A percentile compares a stretch with the other conserved stretches of the same genome.
phyloP scores from a whole-genome alignment of 23 tunicate genomes.

The Aplidium turbinatum region DNA sequence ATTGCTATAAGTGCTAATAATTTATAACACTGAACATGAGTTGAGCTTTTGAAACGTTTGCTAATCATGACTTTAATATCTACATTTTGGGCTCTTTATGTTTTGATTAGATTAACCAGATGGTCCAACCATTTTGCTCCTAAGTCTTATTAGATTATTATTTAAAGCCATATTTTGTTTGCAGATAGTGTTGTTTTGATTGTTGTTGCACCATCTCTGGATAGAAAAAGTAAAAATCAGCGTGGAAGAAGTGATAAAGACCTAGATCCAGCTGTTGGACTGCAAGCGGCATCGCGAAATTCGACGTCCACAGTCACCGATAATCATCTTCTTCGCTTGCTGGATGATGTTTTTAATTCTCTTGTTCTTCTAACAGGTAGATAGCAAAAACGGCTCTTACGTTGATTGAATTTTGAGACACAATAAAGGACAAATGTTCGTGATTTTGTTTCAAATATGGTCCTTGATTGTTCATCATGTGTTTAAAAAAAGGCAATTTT shows the following conservation, averaged over 20 bases:
- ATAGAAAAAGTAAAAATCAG: not conserved
- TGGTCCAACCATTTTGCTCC: too few species aligned
- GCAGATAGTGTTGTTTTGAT: constrained; percentile 82
- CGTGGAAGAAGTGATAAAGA: not conserved
- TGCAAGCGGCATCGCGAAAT: constrained; percentile 22
- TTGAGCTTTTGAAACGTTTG: too few species aligned
- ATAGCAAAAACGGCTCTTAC: not conserved
- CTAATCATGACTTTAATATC: too few species aligned
- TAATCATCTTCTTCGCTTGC: constrained; percentile 51
- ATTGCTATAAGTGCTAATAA: too few species aligned
- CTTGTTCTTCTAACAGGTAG: constrained; percentile 83
- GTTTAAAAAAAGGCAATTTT: too few species aligned
- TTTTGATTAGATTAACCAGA: too few species aligned
- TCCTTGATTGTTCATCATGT: not conserved
- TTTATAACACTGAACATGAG: too few species aligned
- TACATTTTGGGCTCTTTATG: too few species aligned
- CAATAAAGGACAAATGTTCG: not conserved
- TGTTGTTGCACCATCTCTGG: constrained; percentile 46
- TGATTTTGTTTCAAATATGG: not conserved
- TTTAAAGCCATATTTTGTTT: constrained; percentile 2
- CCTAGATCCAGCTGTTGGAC: constrained; percentile 7
- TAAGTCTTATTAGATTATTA: not conserved
- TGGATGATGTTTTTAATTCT: constrained; percentile 79
- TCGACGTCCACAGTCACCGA: constrained; percentile 56
- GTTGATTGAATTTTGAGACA: not conserved